Evolutionary conservation across 2,113 vertebrate species (phyloP), one percentile per base, ranked within the genome.

Genomic region (Otis tarda): DNA sequence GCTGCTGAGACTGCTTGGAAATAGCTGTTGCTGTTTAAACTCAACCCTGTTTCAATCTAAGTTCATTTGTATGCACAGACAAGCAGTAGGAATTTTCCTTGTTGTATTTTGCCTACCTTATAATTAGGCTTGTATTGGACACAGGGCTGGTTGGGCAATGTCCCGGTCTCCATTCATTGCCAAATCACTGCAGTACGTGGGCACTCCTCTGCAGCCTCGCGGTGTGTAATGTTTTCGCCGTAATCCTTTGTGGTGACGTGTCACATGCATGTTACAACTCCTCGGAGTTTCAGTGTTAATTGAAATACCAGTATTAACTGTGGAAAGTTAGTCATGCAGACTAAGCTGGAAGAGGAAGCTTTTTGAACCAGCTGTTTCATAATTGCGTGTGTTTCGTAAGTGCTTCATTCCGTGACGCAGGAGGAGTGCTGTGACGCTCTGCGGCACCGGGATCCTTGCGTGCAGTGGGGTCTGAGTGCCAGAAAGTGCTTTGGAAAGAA

Each of bases 301-400:
- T 91, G 75, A 76, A 87, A 76, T 53, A 68, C 47, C 23, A 30
- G 41, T 6, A 24, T 73, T 87, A 95, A 83, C 87, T 95, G 83
- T 90, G 88, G 92, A 78, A 78, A 57, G 53, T 83, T 94, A 86
- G 85, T 95, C 92, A 96, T 41, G 83, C 92, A 68, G 23, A 52
- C 68, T 5, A 4, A 70, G 64, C 63, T 88, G 93, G 43, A 93
- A 81, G 63, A 75, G 79, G 92, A 83, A 92, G 88, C 30, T 92
- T 90, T 84, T 5, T 7, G 64, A 65, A 87, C 31, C 52, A 3
- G 10, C 43, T 35, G 5, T 83, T 90, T 79, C 0, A 1, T 79
- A 93, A 79, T 64, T 17, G 33, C 3, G 2, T 16, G 39, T 64
- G 24, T 90, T 94, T 61, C 69, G 52, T 22, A 64, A 75, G 49